A percentile compares a stretch with the other conserved stretches of the same genome.
Evolutionary conservation across 2,113 vertebrate species (phyloP).

Genomic region (Lucifuga dentata): DNA sequence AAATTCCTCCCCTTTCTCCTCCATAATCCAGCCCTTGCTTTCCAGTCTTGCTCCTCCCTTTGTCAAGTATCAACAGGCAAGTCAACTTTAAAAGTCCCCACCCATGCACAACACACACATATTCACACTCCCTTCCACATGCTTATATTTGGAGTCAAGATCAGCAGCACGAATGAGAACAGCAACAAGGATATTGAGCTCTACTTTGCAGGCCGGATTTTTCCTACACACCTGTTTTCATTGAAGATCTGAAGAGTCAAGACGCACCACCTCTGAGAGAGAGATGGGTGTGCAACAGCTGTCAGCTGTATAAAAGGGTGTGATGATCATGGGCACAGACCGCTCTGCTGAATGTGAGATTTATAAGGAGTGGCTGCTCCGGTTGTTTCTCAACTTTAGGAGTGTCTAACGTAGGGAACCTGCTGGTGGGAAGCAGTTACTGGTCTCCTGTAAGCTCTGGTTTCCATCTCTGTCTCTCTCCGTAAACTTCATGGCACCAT

Average conservation of each 20-base stretch:
- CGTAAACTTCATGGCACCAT: background rate
- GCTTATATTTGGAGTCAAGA: slow-evolving; percentile 36
- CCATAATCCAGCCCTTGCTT: slow-evolving; percentile 22
- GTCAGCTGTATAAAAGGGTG: background rate
- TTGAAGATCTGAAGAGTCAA: background rate
- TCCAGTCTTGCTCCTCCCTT: slow-evolving; percentile 62
- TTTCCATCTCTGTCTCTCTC: slow-evolving; percentile 9
- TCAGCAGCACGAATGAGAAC: slow-evolving; percentile 27
- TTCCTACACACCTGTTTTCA: background rate
- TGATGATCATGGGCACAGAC: slow-evolving; percentile 27
- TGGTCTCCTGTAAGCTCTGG: background rate
- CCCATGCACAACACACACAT: slow-evolving; percentile 41
- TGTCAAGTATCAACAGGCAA: slow-evolving; percentile 78
- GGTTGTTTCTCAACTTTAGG: slow-evolving; percentile 43
- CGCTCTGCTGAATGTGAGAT: slow-evolving; percentile 30
- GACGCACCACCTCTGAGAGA: background rate
- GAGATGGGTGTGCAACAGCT: background rate
- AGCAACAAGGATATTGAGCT: background rate
- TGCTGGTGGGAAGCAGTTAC: slow-evolving; percentile 1
- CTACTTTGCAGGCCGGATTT: slow-evolving; percentile 10
- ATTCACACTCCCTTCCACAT: slow-evolving; percentile 24
- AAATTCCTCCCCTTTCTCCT: slow-evolving; percentile 6
- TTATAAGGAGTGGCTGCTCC: slow-evolving; percentile 50
- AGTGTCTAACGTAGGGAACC: slow-evolving; percentile 19
- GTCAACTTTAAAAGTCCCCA: slow-evolving; percentile 67